Percentiles rank a stretch among this genome's conserved stretches.
These are phyloP conservation scores for Apodemia duryi DNA, from an alignment of 2,888 invertebrate genomes.

Conservation along the genomic window DNA sequence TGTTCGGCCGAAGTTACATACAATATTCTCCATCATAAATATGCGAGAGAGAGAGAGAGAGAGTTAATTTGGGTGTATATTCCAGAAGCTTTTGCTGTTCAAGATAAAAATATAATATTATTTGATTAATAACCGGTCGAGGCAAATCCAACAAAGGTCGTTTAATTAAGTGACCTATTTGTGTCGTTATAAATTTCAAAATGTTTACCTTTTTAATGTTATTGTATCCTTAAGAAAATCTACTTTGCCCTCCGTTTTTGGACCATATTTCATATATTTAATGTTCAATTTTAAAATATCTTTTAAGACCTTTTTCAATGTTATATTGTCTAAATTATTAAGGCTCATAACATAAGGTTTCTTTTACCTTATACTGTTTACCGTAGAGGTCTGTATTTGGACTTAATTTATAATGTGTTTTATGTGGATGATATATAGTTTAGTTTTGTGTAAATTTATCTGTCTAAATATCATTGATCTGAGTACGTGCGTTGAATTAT, in stretches of 20 bases:
- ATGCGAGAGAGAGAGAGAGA: no score
- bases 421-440: neutral
- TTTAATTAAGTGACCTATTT: conserved; percentile 38
- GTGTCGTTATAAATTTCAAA: conserved; percentile 41
- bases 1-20: no score
- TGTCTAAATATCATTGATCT: neutral
- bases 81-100: no score
- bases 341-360: neutral
- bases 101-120: no score
- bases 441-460: neutral
- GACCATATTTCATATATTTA: conserved; percentile 23
- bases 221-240: conserved; percentile 39
- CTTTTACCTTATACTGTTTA: neutral
- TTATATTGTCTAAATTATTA: conserved; percentile 7
- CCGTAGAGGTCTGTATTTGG: neutral
- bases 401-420: neutral
- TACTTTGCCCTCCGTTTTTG: conserved; percentile 27
- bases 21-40: no score
- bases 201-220: conserved; percentile 47
- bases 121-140: neutral
- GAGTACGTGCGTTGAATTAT: conserved; percentile 3
- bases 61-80: no score
- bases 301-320: neutral
- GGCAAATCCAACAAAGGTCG: conserved; percentile 2
- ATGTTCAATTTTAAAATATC: conserved; percentile 20